A percentile compares a stretch with the other conserved stretches of the same genome.
Conservation (phyloP, 2,888 invertebrate genomes). For the Chrysolina haemoptera region DNA sequence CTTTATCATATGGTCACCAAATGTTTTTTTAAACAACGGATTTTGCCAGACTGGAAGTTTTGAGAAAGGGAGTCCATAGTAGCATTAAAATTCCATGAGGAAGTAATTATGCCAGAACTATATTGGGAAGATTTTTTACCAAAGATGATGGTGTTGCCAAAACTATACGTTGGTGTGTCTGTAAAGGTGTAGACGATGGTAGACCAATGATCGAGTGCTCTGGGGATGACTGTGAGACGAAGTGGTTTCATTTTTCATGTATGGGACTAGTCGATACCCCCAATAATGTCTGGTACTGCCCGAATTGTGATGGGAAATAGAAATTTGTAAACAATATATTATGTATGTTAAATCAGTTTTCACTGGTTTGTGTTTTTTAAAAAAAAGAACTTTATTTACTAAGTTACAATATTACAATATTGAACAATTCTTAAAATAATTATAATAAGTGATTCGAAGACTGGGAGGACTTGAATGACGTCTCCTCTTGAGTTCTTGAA, state of each 20-base stretch:
- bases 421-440: no score
- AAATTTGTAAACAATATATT: not conserved
- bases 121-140: conserved; percentile 41
- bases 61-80: conserved; percentile 21
- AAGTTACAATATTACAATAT: no score
- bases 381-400: no score
- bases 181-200: conserved; percentile 40
- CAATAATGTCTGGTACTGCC: conserved; percentile 28
- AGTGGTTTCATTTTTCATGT: conserved; percentile 97
- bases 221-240: conserved; percentile 86
- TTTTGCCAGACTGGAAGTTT: conserved; percentile 38
- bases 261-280: conserved; percentile 73
- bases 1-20: conserved; percentile 43
- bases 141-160: conserved; percentile 28
- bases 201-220: conserved; percentile 85
- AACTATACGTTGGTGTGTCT: conserved; percentile 35
- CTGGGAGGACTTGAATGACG: no score
- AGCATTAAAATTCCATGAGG: conserved; percentile 35
- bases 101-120: conserved; percentile 44
- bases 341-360: no score
- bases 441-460: no score
- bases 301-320: conserved; percentile 59
- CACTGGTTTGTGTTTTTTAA: no score
- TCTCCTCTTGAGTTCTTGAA: no score
- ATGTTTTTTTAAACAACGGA: conserved; percentile 34